Evolutionary conservation across 2,888 invertebrate species (phyloP).

Genomic region (Drosophila peninsularis): DNA sequence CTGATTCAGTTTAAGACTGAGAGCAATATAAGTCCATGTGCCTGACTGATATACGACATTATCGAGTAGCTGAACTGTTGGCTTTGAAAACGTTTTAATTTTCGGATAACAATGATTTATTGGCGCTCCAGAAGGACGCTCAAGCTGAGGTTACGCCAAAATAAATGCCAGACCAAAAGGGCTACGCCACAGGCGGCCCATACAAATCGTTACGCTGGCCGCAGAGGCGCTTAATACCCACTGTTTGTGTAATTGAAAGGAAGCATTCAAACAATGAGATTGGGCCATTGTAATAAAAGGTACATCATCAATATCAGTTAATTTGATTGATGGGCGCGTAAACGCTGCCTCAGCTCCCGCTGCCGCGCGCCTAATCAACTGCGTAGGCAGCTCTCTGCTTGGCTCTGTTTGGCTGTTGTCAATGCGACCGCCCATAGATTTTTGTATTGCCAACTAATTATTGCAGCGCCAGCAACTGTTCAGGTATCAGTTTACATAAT

Average conservation of each 20-base stretch:
- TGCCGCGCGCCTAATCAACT: slow-evolving; percentile 51
- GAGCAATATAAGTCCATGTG: too few relatives aligned
- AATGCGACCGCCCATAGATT: slow-evolving; percentile 36
- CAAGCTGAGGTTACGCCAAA: slow-evolving; percentile 40
- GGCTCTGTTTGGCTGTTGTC: slow-evolving; percentile 38
- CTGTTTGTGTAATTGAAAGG: slow-evolving; percentile 42
- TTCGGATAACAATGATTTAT: slow-evolving; percentile 7
- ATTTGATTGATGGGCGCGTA: slow-evolving; percentile 73
- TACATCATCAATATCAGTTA: slow-evolving; percentile 80
- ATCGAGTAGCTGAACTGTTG: neutral
- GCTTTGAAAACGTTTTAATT: neutral
- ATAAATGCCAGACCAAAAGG: slow-evolving; percentile 59
- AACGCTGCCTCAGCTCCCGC: slow-evolving; percentile 28
- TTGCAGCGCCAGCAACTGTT: slow-evolving; percentile 9
- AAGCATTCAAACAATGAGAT: slow-evolving; percentile 33
- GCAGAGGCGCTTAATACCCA: slow-evolving; percentile 26
- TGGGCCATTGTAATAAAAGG: slow-evolving; percentile 35
- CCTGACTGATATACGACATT: neutral
- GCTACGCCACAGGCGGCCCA: slow-evolving; percentile 16
- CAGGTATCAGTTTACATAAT: slow-evolving; percentile 20
- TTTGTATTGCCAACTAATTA: slow-evolving; percentile 59
- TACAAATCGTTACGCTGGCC: neutral
- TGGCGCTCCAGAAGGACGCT: neutral
- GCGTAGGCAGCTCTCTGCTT: slow-evolving; percentile 42
- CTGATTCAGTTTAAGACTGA: neutral